These are phyloP conservation scores for Montipora foliosa DNA, from an alignment of 64 coral and sea anemone species.

Conservation along the genomic window DNA sequence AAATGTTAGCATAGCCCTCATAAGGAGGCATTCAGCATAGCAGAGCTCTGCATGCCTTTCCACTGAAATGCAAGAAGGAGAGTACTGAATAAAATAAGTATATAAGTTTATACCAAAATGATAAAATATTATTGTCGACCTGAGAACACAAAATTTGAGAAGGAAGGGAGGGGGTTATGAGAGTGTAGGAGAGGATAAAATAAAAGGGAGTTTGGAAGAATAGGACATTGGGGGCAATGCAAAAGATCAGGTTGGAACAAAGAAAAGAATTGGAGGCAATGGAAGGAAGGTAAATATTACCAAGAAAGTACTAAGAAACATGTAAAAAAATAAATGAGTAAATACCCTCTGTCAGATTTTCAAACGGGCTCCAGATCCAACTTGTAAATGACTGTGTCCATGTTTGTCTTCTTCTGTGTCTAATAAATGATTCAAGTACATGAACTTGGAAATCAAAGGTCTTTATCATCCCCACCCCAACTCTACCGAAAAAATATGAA, in stretches of 20 bases:
- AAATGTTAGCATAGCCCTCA: conserved; percentile 96
- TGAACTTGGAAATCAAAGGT: too few species aligned
- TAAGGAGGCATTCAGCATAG: conserved; percentile 99
- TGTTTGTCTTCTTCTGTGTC: conserved; percentile 79
- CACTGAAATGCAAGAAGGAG: conserved; percentile 55
- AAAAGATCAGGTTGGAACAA: too few species aligned
- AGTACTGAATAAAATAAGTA: not conserved
- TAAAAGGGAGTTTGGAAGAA: not conserved
- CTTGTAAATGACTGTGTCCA: conserved; percentile 92
- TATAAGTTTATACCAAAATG: not conserved
- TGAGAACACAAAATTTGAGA: too few species aligned
- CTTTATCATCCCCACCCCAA: too few species aligned
- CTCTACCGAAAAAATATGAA: too few species aligned
- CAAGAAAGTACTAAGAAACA: not conserved
- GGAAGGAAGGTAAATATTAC: not conserved
- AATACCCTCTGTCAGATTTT: conserved; percentile 86
- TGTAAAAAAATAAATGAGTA: not conserved
- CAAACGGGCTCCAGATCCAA: conserved; percentile 94
- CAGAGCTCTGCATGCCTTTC: conserved; percentile 98
- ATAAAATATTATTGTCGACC: too few species aligned
- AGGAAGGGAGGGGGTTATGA: too few species aligned
- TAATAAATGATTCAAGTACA: conserved; percentile 28
- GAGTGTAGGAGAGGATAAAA: too few species aligned
- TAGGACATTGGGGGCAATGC: too few species aligned
- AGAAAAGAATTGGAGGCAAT: too few species aligned